Evolutionary conservation across 1,140 invertebrate genomes (phyloP).

Genomic region (Trichomalopsis sarcophagae): DNA sequence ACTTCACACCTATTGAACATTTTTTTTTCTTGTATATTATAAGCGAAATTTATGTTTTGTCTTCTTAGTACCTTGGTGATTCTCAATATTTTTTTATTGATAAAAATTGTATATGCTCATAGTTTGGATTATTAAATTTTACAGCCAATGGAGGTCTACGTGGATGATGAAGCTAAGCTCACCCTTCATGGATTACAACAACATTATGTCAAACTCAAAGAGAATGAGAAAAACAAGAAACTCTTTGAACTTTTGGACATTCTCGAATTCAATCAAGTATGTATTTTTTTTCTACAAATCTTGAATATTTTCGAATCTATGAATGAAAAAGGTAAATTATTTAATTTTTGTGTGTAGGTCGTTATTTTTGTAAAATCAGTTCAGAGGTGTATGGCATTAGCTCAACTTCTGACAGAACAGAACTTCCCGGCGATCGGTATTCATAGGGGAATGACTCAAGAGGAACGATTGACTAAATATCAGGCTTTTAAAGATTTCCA

Average conservation of each 20-base stretch:
- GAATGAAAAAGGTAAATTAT: background rate
- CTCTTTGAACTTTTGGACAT: conserved; percentile 99
- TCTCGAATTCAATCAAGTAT: conserved; percentile 98
- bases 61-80: no score
- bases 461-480: conserved; percentile 96
- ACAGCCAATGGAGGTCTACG: conserved; percentile 99
- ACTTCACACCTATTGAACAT: background rate
- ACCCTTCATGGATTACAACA: conserved; percentile 99
- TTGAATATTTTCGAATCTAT: conserved; percentile 55
- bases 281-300: conserved; percentile 41
- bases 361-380: conserved; percentile 99
- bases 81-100: no score
- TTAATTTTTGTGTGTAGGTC: conserved; percentile 78
- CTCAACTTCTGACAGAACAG: conserved; percentile 97
- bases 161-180: conserved; percentile 99
- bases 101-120: background rate
- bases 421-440: conserved; percentile 99
- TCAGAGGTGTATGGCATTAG: conserved; percentile 97
- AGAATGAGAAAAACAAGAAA: conserved; percentile 99
- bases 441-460: conserved; percentile 98
- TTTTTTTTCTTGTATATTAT: conserved; percentile 44
- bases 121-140: conserved; percentile 55
- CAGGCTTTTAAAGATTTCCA: conserved; percentile 99
- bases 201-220: conserved; percentile 99
- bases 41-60: no score